Percentiles rank a stretch among this genome's conserved stretches.
Evolutionary conservation across 2,888 invertebrate genomes (phyloP).

Genomic region (Blastobasis adustella): DNA sequence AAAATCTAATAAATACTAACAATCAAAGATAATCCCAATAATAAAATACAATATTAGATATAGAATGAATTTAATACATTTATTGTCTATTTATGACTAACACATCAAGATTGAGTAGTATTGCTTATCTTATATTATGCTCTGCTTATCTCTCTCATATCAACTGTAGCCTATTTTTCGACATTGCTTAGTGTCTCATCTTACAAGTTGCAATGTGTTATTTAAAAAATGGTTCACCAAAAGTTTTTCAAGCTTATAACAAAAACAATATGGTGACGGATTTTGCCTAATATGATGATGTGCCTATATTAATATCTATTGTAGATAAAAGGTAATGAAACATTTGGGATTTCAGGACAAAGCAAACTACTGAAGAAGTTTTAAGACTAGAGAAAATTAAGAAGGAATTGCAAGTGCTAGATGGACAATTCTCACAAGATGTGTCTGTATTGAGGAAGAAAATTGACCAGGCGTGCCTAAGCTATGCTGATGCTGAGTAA

Average conservation of each 20-base stretch:
- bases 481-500: slow-evolving; percentile 84
- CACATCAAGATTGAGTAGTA: too few relatives aligned
- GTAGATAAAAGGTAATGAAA: neutral
- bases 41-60: too few relatives aligned
- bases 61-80: too few relatives aligned
- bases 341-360: slow-evolving; percentile 71
- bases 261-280: slow-evolving; percentile 40
- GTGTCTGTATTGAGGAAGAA: slow-evolving; percentile 83
- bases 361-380: slow-evolving; percentile 83
- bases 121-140: too few relatives aligned
- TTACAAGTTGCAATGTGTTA: neutral
- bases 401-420: slow-evolving; percentile 77
- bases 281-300: neutral
- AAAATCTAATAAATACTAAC: too few relatives aligned
- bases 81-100: too few relatives aligned
- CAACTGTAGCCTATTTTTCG: too few relatives aligned
- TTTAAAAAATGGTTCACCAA: slow-evolving; percentile 22
- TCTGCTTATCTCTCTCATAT: too few relatives aligned
- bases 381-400: slow-evolving; percentile 77
- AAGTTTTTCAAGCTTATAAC: slow-evolving; percentile 35
- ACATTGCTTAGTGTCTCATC: neutral
- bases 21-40: too few relatives aligned
- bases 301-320: neutral
- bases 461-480: slow-evolving; percentile 83
- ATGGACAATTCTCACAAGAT: slow-evolving; percentile 82